Base-by-base conservation (phyloP, 1,140 invertebrate genomes). In the Sitophilus oryzae region DNA sequence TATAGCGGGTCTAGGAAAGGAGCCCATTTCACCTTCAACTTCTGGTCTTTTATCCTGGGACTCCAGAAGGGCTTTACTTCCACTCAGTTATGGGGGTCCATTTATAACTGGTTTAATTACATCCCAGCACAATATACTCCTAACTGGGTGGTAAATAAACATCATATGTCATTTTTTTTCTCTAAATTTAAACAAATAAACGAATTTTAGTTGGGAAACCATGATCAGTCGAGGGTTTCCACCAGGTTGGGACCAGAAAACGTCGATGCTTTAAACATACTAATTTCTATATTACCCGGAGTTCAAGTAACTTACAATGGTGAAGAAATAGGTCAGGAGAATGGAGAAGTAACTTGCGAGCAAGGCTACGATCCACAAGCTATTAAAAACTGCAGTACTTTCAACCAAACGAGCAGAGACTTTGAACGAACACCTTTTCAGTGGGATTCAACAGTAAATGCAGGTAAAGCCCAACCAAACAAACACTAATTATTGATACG, bases 231-330 rank as follows among this genome's bases (percentile, higher is more conserved):
- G 47, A 62, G 75, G 45, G 67, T 76, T 58, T 71, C 73, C n/a
- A 68, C 74, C 2, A 62, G 73, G 54, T 73, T 70, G 22, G 68
- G 73, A 2, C 21, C 64, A 36, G 51, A 62, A 20, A 62, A 73
- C 11, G 72, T 74, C 3, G 75, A 77, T 66, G 71, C 69, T 15
- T 70, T 76, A 2, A 77, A 75, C 55, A 76, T 76, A 72, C 61
- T 77, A 9, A 62, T 73, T 9, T 52, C 73, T 10, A 52, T 76
- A 3, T 59, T 77, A 6, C 85, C 85, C 8, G 88, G 88, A 0
- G 78, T 86, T 1, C 75, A 78, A 1, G 77, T 89, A 1, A 78
- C 82, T 42, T 91, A 89, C 70, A 84, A 89, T 71, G 89, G 84
- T 8, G 85, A 88, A 67, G 86, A 89, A 64, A 79, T 88, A 19